Evolutionary conservation across 2,888 invertebrate species (phyloP).

Genomic region (Galerucella calmariensis): DNA sequence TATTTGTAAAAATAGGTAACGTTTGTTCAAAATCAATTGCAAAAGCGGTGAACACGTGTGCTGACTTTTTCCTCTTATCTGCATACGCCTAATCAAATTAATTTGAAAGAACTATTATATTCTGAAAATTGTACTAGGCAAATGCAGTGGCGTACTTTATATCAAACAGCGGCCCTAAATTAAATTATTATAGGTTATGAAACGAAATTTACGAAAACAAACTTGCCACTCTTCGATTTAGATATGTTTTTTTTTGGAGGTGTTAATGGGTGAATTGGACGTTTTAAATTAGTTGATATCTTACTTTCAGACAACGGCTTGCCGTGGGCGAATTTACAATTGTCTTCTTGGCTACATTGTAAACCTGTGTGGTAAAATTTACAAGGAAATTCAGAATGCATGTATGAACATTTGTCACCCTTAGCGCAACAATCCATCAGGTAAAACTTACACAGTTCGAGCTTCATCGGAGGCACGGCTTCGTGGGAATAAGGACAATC

Average conservation of each 20-base stretch:
- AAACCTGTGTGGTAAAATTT: slow-evolving; percentile 96
- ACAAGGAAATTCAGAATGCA: slow-evolving; percentile 98
- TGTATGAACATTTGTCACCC: slow-evolving; percentile 93
- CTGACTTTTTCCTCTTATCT: no score
- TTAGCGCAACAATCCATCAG: slow-evolving; percentile 95
- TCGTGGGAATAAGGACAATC: slow-evolving; percentile 91
- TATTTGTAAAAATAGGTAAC: no score
- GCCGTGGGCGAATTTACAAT: slow-evolving; percentile 94
- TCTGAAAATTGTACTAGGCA: not conserved
- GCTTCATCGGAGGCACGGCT: slow-evolving; percentile 82
- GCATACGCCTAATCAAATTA: no score
- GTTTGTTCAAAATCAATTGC: no score
- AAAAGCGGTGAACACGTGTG: no score
- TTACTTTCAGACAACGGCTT: slow-evolving; percentile 83
- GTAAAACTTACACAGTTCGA: slow-evolving; percentile 97
- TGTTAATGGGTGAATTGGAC: slow-evolving; percentile 12
- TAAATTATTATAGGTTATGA: not conserved
- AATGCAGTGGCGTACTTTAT: not conserved
- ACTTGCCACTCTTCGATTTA: slow-evolving; percentile 8
- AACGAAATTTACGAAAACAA: slow-evolving; percentile 10
- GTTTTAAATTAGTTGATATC: slow-evolving; percentile 26
- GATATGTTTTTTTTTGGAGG: not conserved
- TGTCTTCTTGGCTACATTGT: slow-evolving; percentile 79
- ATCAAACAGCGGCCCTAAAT: not conserved
- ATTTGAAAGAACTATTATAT: no score